Percentiles rank a stretch among this genome's conserved stretches.
Conservation (phyloP, 2,888 invertebrate species). For the Arge pagana region DNA sequence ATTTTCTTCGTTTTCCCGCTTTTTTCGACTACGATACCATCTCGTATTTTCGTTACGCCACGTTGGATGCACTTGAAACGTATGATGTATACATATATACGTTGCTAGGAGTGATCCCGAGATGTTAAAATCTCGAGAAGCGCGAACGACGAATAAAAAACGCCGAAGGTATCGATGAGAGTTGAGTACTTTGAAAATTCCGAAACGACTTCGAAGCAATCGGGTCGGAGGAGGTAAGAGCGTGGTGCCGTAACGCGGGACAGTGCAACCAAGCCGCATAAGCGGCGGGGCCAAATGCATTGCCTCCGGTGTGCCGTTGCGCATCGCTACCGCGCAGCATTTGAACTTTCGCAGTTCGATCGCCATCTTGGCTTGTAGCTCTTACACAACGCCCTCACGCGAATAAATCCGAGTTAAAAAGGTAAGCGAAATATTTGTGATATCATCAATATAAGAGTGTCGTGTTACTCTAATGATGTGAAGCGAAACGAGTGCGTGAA, state of each 20-base stretch:
- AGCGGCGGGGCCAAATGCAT: conserved; percentile 18
- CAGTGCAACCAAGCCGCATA: too few species aligned
- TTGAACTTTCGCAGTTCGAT: conserved; percentile 48
- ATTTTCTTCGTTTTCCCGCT: conserved; percentile 11
- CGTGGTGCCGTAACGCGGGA: too few species aligned
- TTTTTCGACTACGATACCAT: not conserved
- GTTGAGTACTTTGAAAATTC: too few species aligned
- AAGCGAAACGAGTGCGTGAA: not conserved
- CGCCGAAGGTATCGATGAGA: too few species aligned
- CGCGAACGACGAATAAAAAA: too few species aligned
- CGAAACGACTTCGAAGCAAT: too few species aligned
- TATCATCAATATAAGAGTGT: conserved; percentile 10
- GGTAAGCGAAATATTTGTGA: conserved; percentile 45
- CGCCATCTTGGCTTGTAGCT: conserved; percentile 58
- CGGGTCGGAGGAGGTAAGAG: too few species aligned
- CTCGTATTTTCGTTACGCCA: too few species aligned
- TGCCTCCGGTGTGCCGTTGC: conserved; percentile 39
- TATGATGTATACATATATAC: too few species aligned
- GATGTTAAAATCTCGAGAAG: too few species aligned
- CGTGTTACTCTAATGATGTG: conserved; percentile 23
- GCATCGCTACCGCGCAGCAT: conserved; percentile 48
- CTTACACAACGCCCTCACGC: conserved; percentile 66
- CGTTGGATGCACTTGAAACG: too few species aligned
- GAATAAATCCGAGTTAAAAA: conserved; percentile 61
- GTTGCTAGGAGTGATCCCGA: too few species aligned